These are phyloP conservation scores for Vanacampus margaritifer DNA, from an alignment of 2,113 vertebrate species.

Conservation along the genomic window DNA sequence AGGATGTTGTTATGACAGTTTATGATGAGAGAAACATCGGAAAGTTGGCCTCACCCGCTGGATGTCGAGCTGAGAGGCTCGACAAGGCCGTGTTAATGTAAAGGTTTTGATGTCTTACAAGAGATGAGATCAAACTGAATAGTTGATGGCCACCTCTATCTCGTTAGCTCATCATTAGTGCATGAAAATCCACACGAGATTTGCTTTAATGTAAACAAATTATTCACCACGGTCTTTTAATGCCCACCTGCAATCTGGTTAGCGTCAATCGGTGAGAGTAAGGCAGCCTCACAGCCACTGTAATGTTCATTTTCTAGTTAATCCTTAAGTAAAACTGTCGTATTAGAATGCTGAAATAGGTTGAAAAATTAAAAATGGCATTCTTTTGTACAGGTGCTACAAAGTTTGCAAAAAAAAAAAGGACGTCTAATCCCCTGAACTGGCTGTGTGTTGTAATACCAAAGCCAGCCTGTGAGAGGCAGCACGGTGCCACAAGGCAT, in stretches of 20 bases:
- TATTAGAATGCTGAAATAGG: too few relatives aligned
- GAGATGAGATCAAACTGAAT: constrained; percentile 50
- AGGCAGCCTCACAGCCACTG: neutral
- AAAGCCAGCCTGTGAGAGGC: too few relatives aligned
- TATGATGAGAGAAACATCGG: neutral
- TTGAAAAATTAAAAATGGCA: too few relatives aligned
- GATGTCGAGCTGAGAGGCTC: constrained; percentile 38
- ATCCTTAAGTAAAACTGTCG: too few relatives aligned
- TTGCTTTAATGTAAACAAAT: constrained; percentile 10
- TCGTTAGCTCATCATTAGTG: constrained; percentile 53
- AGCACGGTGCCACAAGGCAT: too few relatives aligned
- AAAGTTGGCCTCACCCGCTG: constrained; percentile 5
- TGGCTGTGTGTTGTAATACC: too few relatives aligned
- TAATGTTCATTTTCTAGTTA: neutral
- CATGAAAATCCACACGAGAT: constrained; percentile 24
- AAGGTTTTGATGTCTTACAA: constrained; percentile 33
- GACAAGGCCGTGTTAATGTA: constrained; percentile 46
- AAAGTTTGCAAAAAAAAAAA: too few relatives aligned
- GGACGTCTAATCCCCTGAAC: too few relatives aligned
- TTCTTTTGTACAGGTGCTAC: too few relatives aligned
- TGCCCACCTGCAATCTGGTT: neutral
- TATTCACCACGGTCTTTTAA: neutral
- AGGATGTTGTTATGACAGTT: neutral
- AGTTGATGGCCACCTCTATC: constrained; percentile 43
- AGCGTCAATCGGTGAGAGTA: neutral